Evolutionary conservation across 30 jellyfish, hydroid and myxozoan genomes (phyloP).

Genomic region (Turritopsis dohrnii): DNA sequence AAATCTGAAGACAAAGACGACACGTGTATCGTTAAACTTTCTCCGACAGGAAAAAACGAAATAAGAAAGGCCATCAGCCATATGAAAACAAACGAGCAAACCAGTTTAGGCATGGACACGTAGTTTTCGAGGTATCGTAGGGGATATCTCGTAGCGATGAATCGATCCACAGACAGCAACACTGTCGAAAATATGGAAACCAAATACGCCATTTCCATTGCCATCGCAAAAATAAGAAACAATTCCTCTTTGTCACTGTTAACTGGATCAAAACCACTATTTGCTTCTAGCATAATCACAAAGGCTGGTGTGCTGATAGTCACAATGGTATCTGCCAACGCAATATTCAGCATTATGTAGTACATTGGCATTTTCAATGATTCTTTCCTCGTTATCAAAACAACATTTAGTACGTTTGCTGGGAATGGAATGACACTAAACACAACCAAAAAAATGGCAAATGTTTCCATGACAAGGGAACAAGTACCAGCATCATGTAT

Average conservation of each 20-base stretch:
- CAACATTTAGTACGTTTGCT: conserved; percentile 20
- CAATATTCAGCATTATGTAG: not conserved
- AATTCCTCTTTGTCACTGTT: not conserved
- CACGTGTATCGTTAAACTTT: not conserved
- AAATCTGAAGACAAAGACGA: not conserved
- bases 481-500: not conserved
- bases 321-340: not conserved
- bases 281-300: not conserved
- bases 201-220: not conserved
- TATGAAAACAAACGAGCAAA: not conserved
- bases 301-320: not conserved
- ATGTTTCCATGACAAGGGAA: not conserved
- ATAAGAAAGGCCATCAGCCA: not conserved
- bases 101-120: not conserved
- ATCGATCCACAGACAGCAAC: not conserved
- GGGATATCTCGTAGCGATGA: not conserved
- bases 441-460: conserved; percentile 12
- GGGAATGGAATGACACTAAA: conserved; percentile 23
- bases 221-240: not conserved
- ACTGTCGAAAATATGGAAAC: conserved; percentile 11
- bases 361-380: not conserved
- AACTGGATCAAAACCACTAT: not conserved
- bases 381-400: not conserved
- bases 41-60: not conserved
- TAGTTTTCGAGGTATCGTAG: not conserved